Percentiles rank a stretch among this genome's conserved stretches.
phyloP scores from a whole-genome alignment of 2,113 vertebrate genomes.

The Okapia johnstoni region DNA sequence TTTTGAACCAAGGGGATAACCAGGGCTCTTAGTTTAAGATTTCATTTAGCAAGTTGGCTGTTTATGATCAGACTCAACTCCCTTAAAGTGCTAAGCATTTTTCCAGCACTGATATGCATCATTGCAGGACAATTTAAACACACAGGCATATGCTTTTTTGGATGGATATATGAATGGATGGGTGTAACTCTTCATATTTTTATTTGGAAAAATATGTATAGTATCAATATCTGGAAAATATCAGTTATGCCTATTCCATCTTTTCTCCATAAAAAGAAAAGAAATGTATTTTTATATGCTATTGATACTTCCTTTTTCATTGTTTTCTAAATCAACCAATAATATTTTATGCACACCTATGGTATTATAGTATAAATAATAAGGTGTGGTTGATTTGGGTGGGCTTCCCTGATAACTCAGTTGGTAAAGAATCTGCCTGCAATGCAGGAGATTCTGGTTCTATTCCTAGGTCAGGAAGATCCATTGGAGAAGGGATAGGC shows the following conservation, averaged over 20 bases:
- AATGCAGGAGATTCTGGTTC: not conserved
- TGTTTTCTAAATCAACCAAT: not conserved
- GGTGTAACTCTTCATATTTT: not conserved
- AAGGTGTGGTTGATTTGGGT: not conserved
- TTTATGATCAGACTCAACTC: not conserved
- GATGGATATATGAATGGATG: not conserved
- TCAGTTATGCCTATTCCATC: not conserved
- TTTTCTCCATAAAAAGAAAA: not conserved
- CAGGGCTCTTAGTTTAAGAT: not conserved
- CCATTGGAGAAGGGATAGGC: not conserved
- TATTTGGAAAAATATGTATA: not conserved
- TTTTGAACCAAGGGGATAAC: not conserved
- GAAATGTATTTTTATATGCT: not conserved
- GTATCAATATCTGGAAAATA: not conserved
- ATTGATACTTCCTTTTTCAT: not conserved
- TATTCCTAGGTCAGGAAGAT: not conserved
- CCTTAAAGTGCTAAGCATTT: not conserved
- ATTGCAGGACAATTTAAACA: not conserved
- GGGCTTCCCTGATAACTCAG: not conserved
- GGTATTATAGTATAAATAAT: not conserved
- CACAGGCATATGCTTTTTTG: not conserved
- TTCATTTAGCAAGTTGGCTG: not conserved
- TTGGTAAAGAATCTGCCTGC: not conserved
- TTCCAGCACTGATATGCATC: not conserved
- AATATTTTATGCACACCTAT: not conserved